phyloP scores from a whole-genome alignment of 1,140 invertebrate species.

The Macrobrachium rosenbergii region DNA sequence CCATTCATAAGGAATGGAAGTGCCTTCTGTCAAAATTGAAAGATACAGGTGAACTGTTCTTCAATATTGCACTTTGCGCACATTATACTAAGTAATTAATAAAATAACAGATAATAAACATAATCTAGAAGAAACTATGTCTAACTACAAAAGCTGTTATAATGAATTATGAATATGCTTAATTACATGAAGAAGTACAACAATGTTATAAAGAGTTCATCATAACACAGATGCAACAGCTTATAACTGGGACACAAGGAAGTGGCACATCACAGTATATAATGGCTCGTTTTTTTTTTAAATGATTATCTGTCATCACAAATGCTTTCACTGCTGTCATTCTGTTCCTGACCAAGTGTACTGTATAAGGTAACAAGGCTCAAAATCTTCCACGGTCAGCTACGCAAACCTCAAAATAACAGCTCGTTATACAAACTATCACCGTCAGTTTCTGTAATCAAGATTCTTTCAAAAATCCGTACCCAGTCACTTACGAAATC shows the following conservation, averaged over 20 bases:
- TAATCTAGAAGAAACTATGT: conserved; percentile 13
- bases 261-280: conserved; percentile 44
- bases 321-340: conserved; percentile 1
- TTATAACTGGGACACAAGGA: conserved; percentile 18
- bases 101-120: background rate
- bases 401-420: too few species aligned
- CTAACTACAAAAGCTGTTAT: conserved; percentile 27
- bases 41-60: too few species aligned
- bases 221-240: conserved; percentile 18
- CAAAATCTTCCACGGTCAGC: too few species aligned
- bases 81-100: too few species aligned
- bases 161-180: conserved; percentile 19
- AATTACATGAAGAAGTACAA: conserved; percentile 18
- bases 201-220: conserved; percentile 28
- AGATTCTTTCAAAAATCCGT: too few species aligned
- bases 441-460: too few species aligned
- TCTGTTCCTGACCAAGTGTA: background rate
- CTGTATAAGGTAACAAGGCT: too few species aligned
- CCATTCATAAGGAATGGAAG: too few species aligned
- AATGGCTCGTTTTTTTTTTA: conserved; percentile 16
- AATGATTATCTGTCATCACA: conserved; percentile 18
- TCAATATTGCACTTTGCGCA: too few species aligned
- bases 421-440: too few species aligned
- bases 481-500: too few species aligned
- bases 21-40: too few species aligned